A percentile compares a stretch with the other conserved stretches of the same genome.
Evolutionary conservation across 2,888 invertebrate genomes (phyloP).

Genomic region (Hypena proboscidalis): DNA sequence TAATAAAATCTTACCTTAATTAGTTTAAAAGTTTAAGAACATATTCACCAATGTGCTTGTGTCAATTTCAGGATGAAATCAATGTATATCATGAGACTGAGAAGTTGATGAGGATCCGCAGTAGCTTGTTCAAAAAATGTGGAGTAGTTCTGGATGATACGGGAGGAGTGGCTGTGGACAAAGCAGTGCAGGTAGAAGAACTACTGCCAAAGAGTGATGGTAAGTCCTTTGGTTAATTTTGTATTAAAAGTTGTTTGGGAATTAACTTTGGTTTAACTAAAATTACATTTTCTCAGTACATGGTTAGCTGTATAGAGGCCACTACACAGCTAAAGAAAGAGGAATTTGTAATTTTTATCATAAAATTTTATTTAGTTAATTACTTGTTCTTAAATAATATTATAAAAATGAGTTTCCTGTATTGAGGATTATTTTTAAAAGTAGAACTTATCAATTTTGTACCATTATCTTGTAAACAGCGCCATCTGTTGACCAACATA

Average conservation of each 20-base stretch:
- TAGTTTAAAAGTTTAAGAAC: background rate
- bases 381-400: too few species aligned
- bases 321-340: too few species aligned
- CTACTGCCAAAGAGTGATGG: constrained; percentile 7
- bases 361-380: too few species aligned
- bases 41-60: too few species aligned
- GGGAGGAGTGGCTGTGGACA: constrained; percentile 61
- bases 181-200: constrained; percentile 63
- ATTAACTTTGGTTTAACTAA: too few species aligned
- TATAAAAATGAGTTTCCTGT: too few species aligned
- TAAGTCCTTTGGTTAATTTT: constrained; percentile 17
- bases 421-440: too few species aligned
- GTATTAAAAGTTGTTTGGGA: too few species aligned
- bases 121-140: constrained; percentile 65
- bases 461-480: constrained; percentile 7
- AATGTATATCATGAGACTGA: constrained; percentile 66
- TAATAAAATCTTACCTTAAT: background rate
- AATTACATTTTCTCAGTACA: too few species aligned
- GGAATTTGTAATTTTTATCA: too few species aligned
- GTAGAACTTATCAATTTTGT: too few species aligned
- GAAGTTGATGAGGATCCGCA: constrained; percentile 60
- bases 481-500: constrained; percentile 40
- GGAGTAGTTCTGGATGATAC: constrained; percentile 69
- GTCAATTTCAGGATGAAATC: constrained; percentile 79
- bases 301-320: too few species aligned